phyloP scores from a whole-genome alignment of 2,113 vertebrate species.

The Notothenia coriiceps region DNA sequence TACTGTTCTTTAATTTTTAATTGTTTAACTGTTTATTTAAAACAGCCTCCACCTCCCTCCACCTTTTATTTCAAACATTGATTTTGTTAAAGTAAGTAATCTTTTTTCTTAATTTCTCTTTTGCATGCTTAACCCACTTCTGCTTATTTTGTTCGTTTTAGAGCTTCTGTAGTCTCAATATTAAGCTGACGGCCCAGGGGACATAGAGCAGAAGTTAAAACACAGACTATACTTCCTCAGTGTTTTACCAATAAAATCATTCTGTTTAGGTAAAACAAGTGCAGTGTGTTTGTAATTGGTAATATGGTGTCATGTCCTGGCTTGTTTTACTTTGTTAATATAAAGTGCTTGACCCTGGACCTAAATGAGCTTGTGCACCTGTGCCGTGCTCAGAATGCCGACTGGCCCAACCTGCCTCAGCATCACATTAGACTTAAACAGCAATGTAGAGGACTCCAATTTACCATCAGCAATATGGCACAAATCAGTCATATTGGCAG shows the following conservation, averaged over 20 bases:
- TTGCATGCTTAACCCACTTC: neutral
- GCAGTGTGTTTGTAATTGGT: neutral
- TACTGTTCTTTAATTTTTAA: neutral
- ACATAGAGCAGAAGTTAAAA: neutral
- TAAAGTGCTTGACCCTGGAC: too few relatives aligned
- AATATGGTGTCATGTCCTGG: neutral
- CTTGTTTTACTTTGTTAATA: too few relatives aligned
- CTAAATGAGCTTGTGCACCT: too few relatives aligned
- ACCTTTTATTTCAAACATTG: too few relatives aligned
- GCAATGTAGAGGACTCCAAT: constrained; percentile 9
- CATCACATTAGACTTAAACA: neutral
- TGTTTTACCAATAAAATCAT: neutral
- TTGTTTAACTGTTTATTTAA: neutral
- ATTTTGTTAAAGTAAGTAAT: neutral
- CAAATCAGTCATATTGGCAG: neutral
- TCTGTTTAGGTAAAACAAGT: neutral
- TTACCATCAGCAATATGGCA: constrained; percentile 1
- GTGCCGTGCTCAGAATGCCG: too few relatives aligned
- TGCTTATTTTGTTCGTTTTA: neutral
- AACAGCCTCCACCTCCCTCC: too few relatives aligned
- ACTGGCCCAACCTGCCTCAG: too few relatives aligned
- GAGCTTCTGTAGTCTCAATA: neutral
- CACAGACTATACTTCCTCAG: neutral
- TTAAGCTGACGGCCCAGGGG: too few relatives aligned
- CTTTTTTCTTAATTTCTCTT: too few relatives aligned